Evolutionary conservation across 2,113 vertebrate genomes (phyloP).

Genomic region (Corapipo altera): DNA sequence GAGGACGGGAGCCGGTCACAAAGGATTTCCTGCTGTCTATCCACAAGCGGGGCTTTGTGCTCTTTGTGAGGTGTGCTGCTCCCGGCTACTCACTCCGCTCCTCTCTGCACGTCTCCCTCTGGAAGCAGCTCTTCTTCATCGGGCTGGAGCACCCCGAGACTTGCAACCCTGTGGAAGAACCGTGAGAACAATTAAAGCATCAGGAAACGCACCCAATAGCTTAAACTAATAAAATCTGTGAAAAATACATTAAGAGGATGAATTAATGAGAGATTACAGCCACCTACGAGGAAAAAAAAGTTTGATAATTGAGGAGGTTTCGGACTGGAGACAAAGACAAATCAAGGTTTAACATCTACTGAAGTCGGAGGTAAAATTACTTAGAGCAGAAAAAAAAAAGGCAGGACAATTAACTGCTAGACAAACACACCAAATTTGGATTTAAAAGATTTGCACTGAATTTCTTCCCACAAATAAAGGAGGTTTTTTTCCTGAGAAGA

Average conservation of each 20-base stretch:
- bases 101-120: background rate
- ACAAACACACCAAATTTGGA: background rate
- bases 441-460: background rate
- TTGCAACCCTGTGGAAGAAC: background rate
- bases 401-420: background rate
- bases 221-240: background rate
- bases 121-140: background rate
- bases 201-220: background rate
- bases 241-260: background rate
- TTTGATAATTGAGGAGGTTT: background rate
- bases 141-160: accelerated
- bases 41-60: background rate
- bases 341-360: background rate
- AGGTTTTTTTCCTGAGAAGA: background rate
- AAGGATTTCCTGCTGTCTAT: background rate
- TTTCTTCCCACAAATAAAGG: background rate
- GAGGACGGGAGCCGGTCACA: background rate
- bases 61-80: background rate
- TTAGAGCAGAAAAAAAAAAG: background rate
- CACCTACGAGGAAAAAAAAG: background rate
- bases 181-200: background rate
- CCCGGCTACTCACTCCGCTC: accelerated
- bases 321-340: background rate
- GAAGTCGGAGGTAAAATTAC: background rate
- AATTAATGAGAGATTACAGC: background rate